Base-by-base conservation (phyloP, 2,797 vertebrate species). In the Channallabes apus region DNA sequence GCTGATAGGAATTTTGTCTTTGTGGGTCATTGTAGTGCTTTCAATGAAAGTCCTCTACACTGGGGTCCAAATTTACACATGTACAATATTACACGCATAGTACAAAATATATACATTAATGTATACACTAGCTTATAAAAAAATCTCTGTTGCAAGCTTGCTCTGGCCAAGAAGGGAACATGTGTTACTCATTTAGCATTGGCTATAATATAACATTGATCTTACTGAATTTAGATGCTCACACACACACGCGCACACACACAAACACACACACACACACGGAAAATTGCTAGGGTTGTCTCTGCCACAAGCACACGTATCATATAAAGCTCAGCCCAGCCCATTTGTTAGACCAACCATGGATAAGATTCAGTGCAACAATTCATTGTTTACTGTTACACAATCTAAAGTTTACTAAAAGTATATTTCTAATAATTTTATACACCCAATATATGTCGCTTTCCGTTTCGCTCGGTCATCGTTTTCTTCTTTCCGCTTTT, bases 1-100 rank as follows among this genome's bases (percentile, higher is more conserved):
- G 11, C 51, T 69, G 32, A 69, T 56, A 62, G 81, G 81, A 82
- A 82, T 72, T 72, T 82, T 59, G 32, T 12, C 65, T 82, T 72
- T 61, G 56, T 75, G 58, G 58, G 58, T 83, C 82, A 75, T 11
- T 73, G 58, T 75, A 24, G 24, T 64, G 38, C 82, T 83, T 62
- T 75, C 82, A 29, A 11, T 8, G 18, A 24, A 20, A 27, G 54
- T 59, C 29, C 29, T 61, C n/a, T 29, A 27, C 56, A 27, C 1
- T 59, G 22, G 3, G 3, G 24, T 15, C 38, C 35, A 78, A 80
- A 80, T 35, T 64, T n/a, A n/a, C n/a, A n/a, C n/a, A n/a, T n/a
- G n/a, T n/a, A n/a, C n/a, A n/a, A n/a, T n/a, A n/a, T n/a, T n/a
- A n/a, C n/a, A n/a, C n/a, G 51, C 17, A 56, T 22, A 35, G 15